These are phyloP conservation scores for Aselliscus stoliczkanus DNA, from an alignment of 2,797 vertebrate species.

Conservation along the genomic window DNA sequence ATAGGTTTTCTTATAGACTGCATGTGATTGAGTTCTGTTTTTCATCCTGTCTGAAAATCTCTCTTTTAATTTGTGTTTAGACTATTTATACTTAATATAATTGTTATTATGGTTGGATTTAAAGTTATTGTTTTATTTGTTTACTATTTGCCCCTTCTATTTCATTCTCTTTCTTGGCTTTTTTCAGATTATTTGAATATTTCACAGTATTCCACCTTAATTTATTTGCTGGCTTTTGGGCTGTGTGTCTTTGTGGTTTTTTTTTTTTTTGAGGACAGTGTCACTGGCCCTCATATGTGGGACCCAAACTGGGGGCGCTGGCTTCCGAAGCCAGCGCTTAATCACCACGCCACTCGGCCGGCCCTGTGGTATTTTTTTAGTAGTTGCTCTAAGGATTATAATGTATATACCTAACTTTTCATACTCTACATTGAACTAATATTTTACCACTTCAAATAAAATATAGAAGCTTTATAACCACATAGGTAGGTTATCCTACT, in stretches of 20 bases:
- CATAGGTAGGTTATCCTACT: background rate
- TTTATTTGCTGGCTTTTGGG: background rate
- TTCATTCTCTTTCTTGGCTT: background rate
- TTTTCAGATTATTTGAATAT: slow-evolving; percentile 22
- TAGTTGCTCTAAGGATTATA: background rate
- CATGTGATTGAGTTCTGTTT: background rate
- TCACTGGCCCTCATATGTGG: no score
- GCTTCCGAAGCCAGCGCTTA: no score
- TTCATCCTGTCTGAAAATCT: background rate
- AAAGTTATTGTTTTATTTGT: background rate
- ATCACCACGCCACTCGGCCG: no score
- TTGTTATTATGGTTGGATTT: background rate
- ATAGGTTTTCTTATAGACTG: background rate
- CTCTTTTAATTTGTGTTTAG: background rate
- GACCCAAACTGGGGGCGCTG: no score
- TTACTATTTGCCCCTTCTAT: background rate
- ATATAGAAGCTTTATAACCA: background rate
- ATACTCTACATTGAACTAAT: background rate
- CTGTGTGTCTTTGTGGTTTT: background rate
- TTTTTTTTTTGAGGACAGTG: no score
- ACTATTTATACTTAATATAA: background rate
- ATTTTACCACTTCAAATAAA: background rate
- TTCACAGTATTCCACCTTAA: background rate
- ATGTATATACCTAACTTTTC: background rate
- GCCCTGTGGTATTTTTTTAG: background rate